phyloP scores from a whole-genome alignment of 2,797 vertebrate genomes.

The Uromys caudimaculatus region DNA sequence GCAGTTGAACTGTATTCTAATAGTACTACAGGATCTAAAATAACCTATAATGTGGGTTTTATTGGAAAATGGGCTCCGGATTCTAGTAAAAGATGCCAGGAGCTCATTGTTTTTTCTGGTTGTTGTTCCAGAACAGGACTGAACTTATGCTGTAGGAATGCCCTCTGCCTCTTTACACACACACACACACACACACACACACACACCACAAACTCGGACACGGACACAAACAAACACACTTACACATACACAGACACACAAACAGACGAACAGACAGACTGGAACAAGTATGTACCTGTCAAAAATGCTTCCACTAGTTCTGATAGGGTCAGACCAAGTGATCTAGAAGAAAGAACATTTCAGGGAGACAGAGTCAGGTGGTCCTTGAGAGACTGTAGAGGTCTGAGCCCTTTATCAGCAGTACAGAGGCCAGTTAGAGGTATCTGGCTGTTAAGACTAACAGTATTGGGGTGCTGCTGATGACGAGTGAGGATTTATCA shows the following conservation, averaged over 20 bases:
- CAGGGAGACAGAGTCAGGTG: too few species aligned
- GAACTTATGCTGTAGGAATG: background rate
- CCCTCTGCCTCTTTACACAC: too few species aligned
- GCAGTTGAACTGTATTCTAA: conserved; percentile 12
- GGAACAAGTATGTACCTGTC: background rate
- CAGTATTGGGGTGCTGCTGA: background rate
- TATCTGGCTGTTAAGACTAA: background rate
- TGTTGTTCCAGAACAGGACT: conserved; percentile 44
- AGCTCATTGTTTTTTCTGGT: conserved; percentile 61
- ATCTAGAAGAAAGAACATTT: background rate
- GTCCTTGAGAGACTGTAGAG: background rate
- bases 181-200: background rate
- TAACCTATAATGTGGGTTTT: conserved; percentile 65
- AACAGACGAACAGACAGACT: background rate
- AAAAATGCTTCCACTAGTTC: background rate
- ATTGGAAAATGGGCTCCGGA: conserved; percentile 73
- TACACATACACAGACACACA: background rate
- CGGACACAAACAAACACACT: background rate
- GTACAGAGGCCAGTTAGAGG: background rate
- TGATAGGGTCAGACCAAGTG: background rate
- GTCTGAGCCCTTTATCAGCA: background rate
- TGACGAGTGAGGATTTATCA: background rate
- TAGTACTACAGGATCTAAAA: conserved; percentile 45
- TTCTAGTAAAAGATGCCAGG: conserved; percentile 63
- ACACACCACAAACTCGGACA: background rate